Percentiles rank a stretch among this genome's conserved stretches.
Conservation (phyloP, 2,797 vertebrate species). For the Mycteria americana region DNA sequence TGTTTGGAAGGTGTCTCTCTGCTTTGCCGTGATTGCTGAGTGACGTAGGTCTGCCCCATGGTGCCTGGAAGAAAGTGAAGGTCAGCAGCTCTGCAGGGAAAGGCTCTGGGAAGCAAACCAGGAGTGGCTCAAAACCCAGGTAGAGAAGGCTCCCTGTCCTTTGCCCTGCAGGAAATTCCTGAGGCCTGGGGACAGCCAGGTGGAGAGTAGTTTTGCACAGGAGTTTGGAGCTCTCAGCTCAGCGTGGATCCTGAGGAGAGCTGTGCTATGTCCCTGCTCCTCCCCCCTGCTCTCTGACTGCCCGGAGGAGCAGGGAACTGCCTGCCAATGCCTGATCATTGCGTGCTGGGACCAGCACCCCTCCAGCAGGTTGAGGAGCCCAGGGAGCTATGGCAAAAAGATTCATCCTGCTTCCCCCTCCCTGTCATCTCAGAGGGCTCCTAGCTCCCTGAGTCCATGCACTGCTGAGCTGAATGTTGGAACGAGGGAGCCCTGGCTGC, state of each 20-base stretch:
- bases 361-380: not conserved
- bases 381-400: rapidly evolving
- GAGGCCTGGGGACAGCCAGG: not conserved
- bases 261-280: not conserved
- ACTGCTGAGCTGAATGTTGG: no score
- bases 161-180: not conserved
- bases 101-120: rapidly evolving
- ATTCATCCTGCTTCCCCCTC: not conserved
- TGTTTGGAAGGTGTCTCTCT: not conserved
- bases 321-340: not conserved
- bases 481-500: no score
- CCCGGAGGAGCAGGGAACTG: not conserved
- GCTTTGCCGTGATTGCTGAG: not conserved
- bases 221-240: not conserved
- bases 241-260: not conserved
- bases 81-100: not conserved
- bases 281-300: not conserved
- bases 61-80: not conserved
- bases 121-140: not conserved
- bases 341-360: not conserved
- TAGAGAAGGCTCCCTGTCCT: not conserved
- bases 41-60: not conserved
- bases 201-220: not conserved
- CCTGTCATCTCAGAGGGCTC: not conserved
- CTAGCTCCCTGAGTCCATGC: no score